These are phyloP conservation scores for Tiliacea citrago DNA, from an alignment of 2,888 invertebrate genomes.

Conservation along the genomic window DNA sequence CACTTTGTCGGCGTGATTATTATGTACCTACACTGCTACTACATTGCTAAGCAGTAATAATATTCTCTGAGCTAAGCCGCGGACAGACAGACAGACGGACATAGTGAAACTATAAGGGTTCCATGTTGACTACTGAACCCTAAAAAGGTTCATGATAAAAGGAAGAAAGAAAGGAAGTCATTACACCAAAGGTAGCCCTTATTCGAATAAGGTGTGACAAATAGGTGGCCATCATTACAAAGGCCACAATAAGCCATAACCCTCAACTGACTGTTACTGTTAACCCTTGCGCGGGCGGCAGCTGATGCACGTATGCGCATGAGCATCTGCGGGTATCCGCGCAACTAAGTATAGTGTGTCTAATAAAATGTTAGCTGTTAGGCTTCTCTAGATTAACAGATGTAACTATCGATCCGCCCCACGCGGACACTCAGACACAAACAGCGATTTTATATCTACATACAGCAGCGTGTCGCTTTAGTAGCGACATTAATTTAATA, in stretches of 20 bases:
- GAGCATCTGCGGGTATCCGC: constrained; percentile 49
- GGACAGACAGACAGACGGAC: no score
- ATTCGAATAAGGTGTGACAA: constrained; percentile 48
- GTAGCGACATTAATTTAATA: no score
- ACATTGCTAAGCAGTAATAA: no score
- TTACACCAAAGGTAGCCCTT: not conserved
- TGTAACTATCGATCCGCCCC: no score
- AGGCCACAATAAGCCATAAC: constrained; percentile 56
- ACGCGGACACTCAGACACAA: no score
- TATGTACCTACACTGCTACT: no score
- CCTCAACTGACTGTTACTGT: constrained; percentile 48
- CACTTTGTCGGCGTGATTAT: no score
- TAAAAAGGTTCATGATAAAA: not conserved
- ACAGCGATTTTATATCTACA: no score
- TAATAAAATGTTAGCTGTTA: not conserved
- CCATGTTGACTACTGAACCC: no score
- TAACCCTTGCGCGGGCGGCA: constrained; percentile 52
- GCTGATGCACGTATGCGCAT: constrained; percentile 53
- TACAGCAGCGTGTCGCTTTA: no score
- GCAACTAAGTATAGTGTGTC: constrained; percentile 37
- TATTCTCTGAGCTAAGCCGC: no score
- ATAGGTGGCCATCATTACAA: constrained; percentile 38
- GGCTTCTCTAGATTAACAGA: not conserved
- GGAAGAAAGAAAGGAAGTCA: constrained; percentile 15
- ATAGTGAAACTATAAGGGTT: no score